Evolutionary conservation across 2,888 invertebrate species (phyloP).

Genomic region (Drosophila austrosaltans): DNA sequence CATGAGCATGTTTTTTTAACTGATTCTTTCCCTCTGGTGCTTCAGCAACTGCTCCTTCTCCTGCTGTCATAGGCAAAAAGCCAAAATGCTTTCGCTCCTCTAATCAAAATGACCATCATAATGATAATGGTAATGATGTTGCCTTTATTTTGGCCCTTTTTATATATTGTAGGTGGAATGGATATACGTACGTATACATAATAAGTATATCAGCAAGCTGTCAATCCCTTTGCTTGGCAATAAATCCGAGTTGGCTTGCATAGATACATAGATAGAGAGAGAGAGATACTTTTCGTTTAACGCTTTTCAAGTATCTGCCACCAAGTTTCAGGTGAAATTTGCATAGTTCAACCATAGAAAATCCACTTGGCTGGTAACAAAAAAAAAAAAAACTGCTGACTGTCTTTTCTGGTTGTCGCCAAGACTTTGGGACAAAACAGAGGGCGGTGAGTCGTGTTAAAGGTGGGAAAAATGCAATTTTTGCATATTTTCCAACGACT

Average conservation of each 20-base stretch:
- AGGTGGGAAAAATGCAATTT: constrained; percentile 44
- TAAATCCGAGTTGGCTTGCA: constrained; percentile 10
- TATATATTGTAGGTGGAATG: neutral
- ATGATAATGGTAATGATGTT: constrained; percentile 13
- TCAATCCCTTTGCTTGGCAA: constrained; percentile 17
- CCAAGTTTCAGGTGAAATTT: constrained; percentile 49
- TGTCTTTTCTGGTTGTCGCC: constrained; percentile 33
- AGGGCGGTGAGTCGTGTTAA: constrained; percentile 2
- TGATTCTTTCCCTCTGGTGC: constrained; percentile 6
- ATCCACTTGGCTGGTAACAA: constrained; percentile 40
- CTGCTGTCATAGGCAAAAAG: constrained; percentile 25
- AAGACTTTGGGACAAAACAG: neutral
- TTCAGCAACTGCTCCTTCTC: neutral
- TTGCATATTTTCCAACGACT: constrained; percentile 45
- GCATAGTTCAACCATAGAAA: constrained; percentile 52
- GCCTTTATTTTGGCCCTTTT: neutral
- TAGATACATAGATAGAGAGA: neutral
- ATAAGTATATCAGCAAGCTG: constrained; percentile 9
- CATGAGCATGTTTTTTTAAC: constrained; percentile 48
- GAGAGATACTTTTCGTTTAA: constrained; percentile 16
- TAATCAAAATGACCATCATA: constrained; percentile 44
- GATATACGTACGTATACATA: neutral
- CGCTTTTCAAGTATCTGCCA: constrained; percentile 30
- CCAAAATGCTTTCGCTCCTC: constrained; percentile 19
- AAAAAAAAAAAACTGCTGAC: constrained; percentile 34